Percentiles rank a stretch among this genome's conserved stretches.
Conservation (phyloP, 2,797 vertebrate genomes). For the Melanotaenia parkinsoni region DNA sequence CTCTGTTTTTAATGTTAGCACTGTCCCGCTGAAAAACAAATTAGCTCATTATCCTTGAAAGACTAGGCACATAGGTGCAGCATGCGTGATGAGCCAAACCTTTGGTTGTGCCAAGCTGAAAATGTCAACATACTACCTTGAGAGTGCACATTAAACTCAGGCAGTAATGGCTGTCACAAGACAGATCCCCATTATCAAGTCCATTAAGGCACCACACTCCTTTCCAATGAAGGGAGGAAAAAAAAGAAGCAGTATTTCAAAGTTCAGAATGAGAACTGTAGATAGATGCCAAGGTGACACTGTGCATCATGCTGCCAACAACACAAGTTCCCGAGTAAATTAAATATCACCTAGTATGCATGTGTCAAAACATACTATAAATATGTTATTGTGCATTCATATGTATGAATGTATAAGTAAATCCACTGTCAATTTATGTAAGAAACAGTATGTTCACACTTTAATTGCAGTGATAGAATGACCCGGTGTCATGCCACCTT, state of each 20-base stretch:
- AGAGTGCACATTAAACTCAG: conserved; percentile 79
- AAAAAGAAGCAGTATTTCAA: conserved; percentile 49
- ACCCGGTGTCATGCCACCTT: neutral
- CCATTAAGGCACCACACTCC: conserved; percentile 73
- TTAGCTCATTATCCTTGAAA: conserved; percentile 80
- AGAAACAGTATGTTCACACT: neutral
- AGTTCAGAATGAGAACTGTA: conserved; percentile 53
- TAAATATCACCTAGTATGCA: conserved; percentile 23
- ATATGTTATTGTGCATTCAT: conserved; percentile 18
- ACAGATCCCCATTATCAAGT: conserved; percentile 79
- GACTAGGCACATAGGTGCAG: conserved; percentile 64
- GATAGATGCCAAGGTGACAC: conserved; percentile 67
- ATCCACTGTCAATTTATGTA: neutral
- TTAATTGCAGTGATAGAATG: neutral
- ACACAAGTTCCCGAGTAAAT: conserved; percentile 28
- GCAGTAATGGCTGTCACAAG: conserved; percentile 79
- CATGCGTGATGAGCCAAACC: conserved; percentile 68
- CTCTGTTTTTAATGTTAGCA: conserved; percentile 45
- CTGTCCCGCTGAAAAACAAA: conserved; percentile 72
- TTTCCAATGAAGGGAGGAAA: conserved; percentile 6
- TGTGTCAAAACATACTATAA: conserved; percentile 15
- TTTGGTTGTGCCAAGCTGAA: conserved; percentile 77
- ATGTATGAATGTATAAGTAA: neutral
- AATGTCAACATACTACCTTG: conserved; percentile 82
- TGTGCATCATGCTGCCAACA: conserved; percentile 25